Evolutionary conservation across 2,797 vertebrate species (phyloP).

Genomic region (Tapera naevia): DNA sequence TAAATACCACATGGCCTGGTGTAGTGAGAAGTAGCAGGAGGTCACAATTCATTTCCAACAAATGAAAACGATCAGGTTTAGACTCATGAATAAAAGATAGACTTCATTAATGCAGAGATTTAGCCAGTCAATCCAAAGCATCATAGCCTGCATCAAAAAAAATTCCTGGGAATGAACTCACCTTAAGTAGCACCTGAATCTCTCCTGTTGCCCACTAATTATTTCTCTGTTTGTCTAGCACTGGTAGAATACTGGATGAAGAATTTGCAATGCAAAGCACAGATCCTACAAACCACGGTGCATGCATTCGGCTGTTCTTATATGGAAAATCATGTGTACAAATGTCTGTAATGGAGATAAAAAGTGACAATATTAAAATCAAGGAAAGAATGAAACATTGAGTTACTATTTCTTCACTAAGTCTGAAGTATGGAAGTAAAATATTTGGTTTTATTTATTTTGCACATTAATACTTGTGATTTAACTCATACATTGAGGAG

Average conservation of each 20-base stretch:
- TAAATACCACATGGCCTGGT: background rate
- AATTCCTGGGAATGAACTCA: background rate
- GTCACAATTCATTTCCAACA: background rate
- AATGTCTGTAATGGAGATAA: background rate
- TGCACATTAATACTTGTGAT: background rate
- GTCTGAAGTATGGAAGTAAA: background rate
- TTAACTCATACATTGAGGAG: background rate
- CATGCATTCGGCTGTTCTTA: background rate
- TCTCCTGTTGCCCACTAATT: background rate
- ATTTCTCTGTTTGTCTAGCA: background rate
- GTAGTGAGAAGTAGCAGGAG: background rate
- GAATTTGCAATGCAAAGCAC: background rate
- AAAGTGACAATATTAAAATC: background rate
- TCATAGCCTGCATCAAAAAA: background rate
- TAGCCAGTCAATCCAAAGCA: background rate
- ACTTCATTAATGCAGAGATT: background rate
- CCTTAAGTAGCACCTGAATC: background rate
- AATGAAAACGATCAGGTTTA: background rate
- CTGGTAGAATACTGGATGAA: background rate
- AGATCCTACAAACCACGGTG: background rate
- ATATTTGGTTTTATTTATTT: background rate
- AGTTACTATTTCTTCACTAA: background rate
- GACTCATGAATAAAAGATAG: constrained; percentile 37
- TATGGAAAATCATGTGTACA: background rate
- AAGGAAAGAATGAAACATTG: background rate